These are phyloP conservation scores for Cacoxenus indagator DNA, from an alignment of 2,888 invertebrate species.

Conservation along the genomic window DNA sequence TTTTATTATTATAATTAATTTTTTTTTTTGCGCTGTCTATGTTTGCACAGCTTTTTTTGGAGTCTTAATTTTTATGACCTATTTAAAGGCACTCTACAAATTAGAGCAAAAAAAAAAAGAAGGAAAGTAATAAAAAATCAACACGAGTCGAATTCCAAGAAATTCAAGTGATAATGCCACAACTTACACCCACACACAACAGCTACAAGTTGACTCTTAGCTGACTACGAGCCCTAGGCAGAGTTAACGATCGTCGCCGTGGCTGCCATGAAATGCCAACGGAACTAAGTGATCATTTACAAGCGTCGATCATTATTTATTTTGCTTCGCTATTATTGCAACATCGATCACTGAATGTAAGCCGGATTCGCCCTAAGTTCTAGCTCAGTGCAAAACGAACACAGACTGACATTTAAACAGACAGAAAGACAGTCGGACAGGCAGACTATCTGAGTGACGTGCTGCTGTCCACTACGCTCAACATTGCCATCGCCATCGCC, in stretches of 20 bases:
- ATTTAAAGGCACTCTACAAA: not conserved
- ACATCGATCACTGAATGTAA: conserved; percentile 53
- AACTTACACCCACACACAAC: not conserved
- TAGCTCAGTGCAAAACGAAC: too few species aligned
- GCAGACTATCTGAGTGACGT: conserved; percentile 15
- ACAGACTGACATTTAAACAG: conserved; percentile 21
- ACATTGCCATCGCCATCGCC: not conserved
- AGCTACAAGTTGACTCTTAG: too few species aligned
- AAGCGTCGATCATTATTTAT: conserved; percentile 59
- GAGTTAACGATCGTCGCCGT: not conserved
- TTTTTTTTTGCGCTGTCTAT: too few species aligned
- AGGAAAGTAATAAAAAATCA: not conserved
- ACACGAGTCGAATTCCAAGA: not conserved
- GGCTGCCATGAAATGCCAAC: not conserved
- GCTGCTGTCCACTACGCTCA: not conserved
- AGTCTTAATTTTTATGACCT: not conserved
- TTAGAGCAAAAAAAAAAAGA: not conserved
- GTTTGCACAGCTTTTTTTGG: not conserved
- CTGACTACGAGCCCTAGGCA: not conserved
- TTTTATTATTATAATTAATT: too few species aligned
- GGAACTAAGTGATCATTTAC: conserved; percentile 56
- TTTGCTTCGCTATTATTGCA: conserved; percentile 65
- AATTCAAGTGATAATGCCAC: not conserved
- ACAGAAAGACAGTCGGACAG: not conserved
- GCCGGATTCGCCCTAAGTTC: not conserved